These are phyloP conservation scores for Brevimyrus niger DNA, from an alignment of 2,113 vertebrate species.

Conservation along the genomic window DNA sequence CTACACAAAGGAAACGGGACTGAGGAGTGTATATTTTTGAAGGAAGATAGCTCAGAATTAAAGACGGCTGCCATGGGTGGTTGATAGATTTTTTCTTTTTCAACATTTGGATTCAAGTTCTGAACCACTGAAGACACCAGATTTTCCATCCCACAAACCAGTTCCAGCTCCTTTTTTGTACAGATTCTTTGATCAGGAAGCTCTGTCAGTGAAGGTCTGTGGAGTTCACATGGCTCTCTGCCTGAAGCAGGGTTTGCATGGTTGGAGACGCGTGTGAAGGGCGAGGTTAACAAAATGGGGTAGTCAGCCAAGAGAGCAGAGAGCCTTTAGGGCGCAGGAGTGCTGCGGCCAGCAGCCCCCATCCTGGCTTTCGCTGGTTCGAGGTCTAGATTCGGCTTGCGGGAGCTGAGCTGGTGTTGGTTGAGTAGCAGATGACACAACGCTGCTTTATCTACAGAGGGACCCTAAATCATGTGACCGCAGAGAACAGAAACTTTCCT, in stretches of 20 bases:
- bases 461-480: not conserved
- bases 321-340: not conserved
- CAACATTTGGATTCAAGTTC: not conserved
- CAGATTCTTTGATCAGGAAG: slow-evolving; percentile 34
- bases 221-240: slow-evolving; percentile 32
- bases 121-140: not conserved
- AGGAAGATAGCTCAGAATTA: not conserved
- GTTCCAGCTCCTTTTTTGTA: slow-evolving; percentile 28
- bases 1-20: not conserved
- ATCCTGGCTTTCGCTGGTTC: not conserved
- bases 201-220: slow-evolving; percentile 26
- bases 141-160: not conserved
- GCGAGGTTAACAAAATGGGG: not conserved
- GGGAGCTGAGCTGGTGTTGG: not conserved
- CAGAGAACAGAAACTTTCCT: not conserved
- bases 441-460: not conserved
- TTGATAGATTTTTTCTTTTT: too few species aligned
- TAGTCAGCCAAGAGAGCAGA: not conserved
- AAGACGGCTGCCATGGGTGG: not conserved
- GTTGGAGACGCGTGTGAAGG: slow-evolving; percentile 8
- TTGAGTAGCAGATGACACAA: not conserved
- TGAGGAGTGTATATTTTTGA: not conserved
- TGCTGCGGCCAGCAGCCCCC: not conserved
- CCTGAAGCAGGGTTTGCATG: slow-evolving; percentile 7
- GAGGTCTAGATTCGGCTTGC: not conserved